A percentile compares a stretch with the other conserved stretches of the same genome.
These are phyloP conservation scores for Avahi laniger DNA, from an alignment of 2,797 vertebrate genomes.

Conservation along the genomic window DNA sequence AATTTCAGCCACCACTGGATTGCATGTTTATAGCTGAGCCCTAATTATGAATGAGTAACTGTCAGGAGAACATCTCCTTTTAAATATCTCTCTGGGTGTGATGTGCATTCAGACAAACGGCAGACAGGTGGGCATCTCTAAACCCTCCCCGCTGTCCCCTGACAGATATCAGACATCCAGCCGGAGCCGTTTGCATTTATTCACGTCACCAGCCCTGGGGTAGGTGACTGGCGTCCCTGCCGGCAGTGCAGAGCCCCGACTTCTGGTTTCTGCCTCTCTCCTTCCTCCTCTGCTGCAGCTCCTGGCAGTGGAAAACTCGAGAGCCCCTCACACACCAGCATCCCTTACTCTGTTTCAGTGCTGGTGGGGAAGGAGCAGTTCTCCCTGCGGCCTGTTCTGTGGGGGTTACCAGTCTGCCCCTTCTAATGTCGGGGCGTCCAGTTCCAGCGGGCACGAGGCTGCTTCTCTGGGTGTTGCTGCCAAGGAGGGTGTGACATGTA, in stretches of 20 bases:
- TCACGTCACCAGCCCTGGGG: neutral
- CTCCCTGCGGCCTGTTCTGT: neutral
- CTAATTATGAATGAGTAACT: neutral
- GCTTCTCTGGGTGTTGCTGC: neutral
- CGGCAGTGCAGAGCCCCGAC: rapidly evolving
- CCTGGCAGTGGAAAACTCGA: too few relatives aligned
- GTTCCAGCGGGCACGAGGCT: rapidly evolving
- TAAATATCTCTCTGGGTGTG: rapidly evolving
- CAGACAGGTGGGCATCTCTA: neutral
- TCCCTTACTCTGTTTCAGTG: too few relatives aligned
- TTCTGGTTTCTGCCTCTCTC: neutral
- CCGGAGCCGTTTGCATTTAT: neutral
- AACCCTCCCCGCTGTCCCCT: neutral
- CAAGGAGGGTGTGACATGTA: too few relatives aligned
- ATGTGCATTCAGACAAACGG: neutral
- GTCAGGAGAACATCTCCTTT: neutral
- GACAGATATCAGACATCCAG: neutral
- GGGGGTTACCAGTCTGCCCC: neutral
- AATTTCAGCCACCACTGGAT: neutral
- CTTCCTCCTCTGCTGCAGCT: neutral
- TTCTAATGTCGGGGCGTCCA: rapidly evolving
- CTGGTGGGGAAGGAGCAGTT: too few relatives aligned
- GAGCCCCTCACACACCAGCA: neutral
- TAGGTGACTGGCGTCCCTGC: neutral
- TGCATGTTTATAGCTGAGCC: neutral